Evolutionary conservation across 2,888 invertebrate species (phyloP), one percentile per base, ranked within the genome.

Genomic region (Masnerella sp.): DNA sequence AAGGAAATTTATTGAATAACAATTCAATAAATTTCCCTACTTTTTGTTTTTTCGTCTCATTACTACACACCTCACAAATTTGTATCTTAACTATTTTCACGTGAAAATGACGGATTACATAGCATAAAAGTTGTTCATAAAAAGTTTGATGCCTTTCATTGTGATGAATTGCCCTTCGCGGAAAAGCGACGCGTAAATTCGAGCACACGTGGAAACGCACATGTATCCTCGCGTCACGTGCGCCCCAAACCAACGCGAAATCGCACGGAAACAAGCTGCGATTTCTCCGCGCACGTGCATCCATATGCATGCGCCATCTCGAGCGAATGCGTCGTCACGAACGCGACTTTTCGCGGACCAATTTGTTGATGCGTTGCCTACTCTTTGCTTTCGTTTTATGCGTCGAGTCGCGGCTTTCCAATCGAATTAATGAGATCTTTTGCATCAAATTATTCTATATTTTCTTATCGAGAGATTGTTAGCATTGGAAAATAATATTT

Each of bases 291-390:
- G 15, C 47, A 38, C 36, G 34, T 59, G 34, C 42, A 43, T 52
- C 12, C 52, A 54, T 52, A 45, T 45, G 43, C 36, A 54, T 64
- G 38, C 15, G 43, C 5, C 4, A 12, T 40, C 22, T 18, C 14
- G 12, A 52, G 54, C 30, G 14, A 43, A 36, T 52, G 52, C 52
- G 7, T 32, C 43, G 43, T 62, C 62, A 51, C 42, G 62, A 20
- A 38, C n/a, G n/a, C n/a, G n/a, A n/a, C n/a, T n/a, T n/a, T n/a
- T n/a, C 32, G 38, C 7, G 34, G 28, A 51, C 43, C 32, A 62
- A 52, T 42, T 51, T 62, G 38, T 30, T 61, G 28, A 11, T 5
- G 34, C n/a, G n/a, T n/a, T n/a, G n/a, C n/a, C n/a, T 15, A 7
- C 17, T 5, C 38, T 2, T 38, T 15, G n/a, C n/a, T 38, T 15